Base-by-base conservation (phyloP, 2,888 invertebrate species). In the Oscheius sp. region DNA sequence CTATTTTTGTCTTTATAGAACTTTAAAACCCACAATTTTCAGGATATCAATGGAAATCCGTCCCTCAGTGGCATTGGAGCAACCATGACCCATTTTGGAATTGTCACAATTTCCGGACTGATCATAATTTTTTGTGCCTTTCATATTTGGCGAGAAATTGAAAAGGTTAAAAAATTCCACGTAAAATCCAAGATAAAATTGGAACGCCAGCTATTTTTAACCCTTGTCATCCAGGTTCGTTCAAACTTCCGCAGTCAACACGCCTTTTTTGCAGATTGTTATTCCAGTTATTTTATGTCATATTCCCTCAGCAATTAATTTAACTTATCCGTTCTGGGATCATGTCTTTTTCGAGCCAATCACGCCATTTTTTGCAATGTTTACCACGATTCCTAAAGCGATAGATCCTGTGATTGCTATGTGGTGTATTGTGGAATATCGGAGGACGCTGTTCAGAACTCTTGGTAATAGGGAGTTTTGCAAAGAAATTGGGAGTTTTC, bases 311-410 rank as follows among this genome's bases (percentile, higher is more conserved):
- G 66, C 49, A 2, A 21, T 29, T 27, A 49, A 66, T 52, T 27
- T 66, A n/a, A 66, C 66, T 1, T 66, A 23, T 21, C 52, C 66
- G 7, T 66, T 66, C 29, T 66, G 66, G 66, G 61, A 61, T 43
- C 52, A 66, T 9, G 66, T 52, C 35, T 21, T 52, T 52, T 66
- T 66, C 49, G 66, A 66, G 35, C 52, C 52, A n/a, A 29, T 66
- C 16, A 66, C 66, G 1, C 66, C 66, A 5, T 66, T 52, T 49
- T 66, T 66, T 21, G 29, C 66, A 2, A 52, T 66, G 52, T 66
- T 66, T 21, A 66, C 66, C n/a, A 66, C 66, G 0, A 35, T 66
- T 35, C 66, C 66, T 13, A 66, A 66, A 35, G 35, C 49, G n/a
- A 29, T 66, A 13, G 66, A 66, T 52, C 66, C 66, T 6, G 29